Percentiles rank a stretch among this genome's conserved stretches.
These are phyloP conservation scores for Heliconius nattereri DNA, from an alignment of 1,140 invertebrate genomes.

Conservation along the genomic window DNA sequence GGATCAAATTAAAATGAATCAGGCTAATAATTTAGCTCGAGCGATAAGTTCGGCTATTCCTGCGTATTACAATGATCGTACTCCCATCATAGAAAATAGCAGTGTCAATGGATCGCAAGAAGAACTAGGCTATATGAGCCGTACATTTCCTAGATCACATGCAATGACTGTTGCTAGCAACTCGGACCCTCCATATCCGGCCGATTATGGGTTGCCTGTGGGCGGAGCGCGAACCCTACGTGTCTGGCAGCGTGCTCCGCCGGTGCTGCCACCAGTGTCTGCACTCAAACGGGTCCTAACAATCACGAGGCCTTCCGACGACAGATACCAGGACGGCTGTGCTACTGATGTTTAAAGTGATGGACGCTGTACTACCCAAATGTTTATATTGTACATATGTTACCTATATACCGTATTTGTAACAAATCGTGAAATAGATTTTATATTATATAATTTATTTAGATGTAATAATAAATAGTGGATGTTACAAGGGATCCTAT, in stretches of 20 bases:
- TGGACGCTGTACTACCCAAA: constrained; percentile 45
- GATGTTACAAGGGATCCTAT: constrained; percentile 72
- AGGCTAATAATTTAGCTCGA: constrained; percentile 79
- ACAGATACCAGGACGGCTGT: constrained; percentile 95
- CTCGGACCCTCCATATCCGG: constrained; percentile 83
- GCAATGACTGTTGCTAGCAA: constrained; percentile 51
- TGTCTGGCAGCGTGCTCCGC: constrained; percentile 92
- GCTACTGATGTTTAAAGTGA: constrained; percentile 90
- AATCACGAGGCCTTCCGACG: constrained; percentile 91
- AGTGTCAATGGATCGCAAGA: constrained; percentile 82
- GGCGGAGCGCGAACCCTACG: constrained; percentile 88
- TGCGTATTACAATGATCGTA: constrained; percentile 86
- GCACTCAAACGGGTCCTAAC: constrained; percentile 89
- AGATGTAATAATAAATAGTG: constrained; percentile 59
- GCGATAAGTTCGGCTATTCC: constrained; percentile 79
- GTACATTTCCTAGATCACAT: constrained; percentile 81
- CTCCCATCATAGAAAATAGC: constrained; percentile 87
- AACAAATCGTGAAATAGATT: constrained; percentile 73
- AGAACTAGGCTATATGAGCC: constrained; percentile 80
- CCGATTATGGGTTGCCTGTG: constrained; percentile 90
- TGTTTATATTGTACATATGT: constrained; percentile 72
- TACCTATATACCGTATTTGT: constrained; percentile 60
- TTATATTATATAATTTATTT: constrained; percentile 80
- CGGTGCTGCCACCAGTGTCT: constrained; percentile 90
- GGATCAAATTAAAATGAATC: constrained; percentile 82